Evolutionary conservation across 2,113 vertebrate species (phyloP), one percentile per base, ranked within the genome.

Genomic region (Pterophyllum scalare): DNA sequence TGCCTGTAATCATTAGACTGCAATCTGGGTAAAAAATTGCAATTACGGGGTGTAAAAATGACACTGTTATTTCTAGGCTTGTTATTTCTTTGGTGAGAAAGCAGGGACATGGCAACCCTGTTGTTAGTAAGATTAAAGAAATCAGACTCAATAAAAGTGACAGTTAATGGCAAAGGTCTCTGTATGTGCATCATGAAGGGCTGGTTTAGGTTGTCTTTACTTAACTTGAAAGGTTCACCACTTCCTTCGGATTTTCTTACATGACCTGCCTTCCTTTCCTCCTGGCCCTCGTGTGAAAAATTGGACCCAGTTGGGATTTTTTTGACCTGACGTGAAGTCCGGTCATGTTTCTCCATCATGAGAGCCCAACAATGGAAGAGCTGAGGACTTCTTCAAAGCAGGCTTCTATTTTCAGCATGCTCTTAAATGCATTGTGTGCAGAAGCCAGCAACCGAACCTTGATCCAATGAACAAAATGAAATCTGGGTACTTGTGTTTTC

Each of bases 11-110:
- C 77, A 92, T 89, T 88, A 92, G 83, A 59, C 81, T 61, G 64
- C 86, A 94, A 88, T 92, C 94, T 94, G 76, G 78, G 85, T 75
- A 74, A 80, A 94, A 70, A 75, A 93, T 90, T 89, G 64, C 87
- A 92, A 94, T 95, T 94, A 92, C 46, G 31, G 80, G 87, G 62
- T 89, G 75, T 46, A 26, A 54, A 81, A 87, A 89, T 65, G n/a
- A 60, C 59, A 75, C 78, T 82, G 57, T 86, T 81, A 83, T 92
- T 87, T 88, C 83, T 57, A 59, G 31, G 31, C 88, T 90, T 84
- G 83, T 81, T 82, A 87, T 90, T 91, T 81, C 65, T 87, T 79
- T 87, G 84, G 87, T 83, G 77, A 78, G n/a, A 83, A 79, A 62
- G 28, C 49, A 84, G 75, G 38, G 75, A 40, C 80, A 88, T 11